A percentile compares a stretch with the other conserved stretches of the same genome.
Conservation (phyloP, 1,140 invertebrate genomes). For the Paracyclopina nana region DNA sequence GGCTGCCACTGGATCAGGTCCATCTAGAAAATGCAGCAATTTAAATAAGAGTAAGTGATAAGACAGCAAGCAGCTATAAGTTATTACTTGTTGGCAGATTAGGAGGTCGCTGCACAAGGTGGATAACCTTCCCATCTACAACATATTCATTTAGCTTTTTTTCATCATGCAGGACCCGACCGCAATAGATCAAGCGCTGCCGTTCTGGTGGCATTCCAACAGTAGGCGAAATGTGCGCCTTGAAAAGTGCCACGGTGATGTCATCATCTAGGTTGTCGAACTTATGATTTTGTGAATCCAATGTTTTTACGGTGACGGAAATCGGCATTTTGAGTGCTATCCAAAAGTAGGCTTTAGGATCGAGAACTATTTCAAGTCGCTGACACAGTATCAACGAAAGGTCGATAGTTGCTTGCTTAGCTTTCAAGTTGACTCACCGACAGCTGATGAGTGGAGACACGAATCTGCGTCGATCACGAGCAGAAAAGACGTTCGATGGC, state of each 20-base stretch:
- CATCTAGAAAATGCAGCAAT: background rate
- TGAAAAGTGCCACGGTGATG: slow-evolving; percentile 63
- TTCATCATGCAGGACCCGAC: slow-evolving; percentile 73
- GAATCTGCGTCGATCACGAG: no score
- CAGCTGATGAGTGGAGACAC: no score
- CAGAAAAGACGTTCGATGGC: no score
- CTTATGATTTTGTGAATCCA: slow-evolving; percentile 71
- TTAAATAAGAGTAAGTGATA: background rate
- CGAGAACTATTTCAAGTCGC: no score
- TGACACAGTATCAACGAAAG: no score
- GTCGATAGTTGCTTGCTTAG: no score
- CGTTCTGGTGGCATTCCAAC: slow-evolving; percentile 53
- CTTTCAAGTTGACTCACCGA: no score
- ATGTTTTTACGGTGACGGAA: slow-evolving; percentile 77
- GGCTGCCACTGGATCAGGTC: slow-evolving; percentile 19
- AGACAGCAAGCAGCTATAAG: background rate
- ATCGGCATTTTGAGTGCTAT: no score
- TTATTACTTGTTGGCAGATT: slow-evolving; percentile 28
- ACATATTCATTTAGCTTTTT: slow-evolving; percentile 44
- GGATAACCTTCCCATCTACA: slow-evolving; percentile 75
- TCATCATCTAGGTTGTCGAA: slow-evolving; percentile 58
- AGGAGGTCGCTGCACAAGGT: slow-evolving; percentile 63
- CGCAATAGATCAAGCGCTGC: slow-evolving; percentile 78
- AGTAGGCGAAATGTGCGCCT: slow-evolving; percentile 53
- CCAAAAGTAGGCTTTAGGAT: no score